Conservation (phyloP, 2,113 vertebrate genomes). For the Lycocorax pyrrhopterus region DNA sequence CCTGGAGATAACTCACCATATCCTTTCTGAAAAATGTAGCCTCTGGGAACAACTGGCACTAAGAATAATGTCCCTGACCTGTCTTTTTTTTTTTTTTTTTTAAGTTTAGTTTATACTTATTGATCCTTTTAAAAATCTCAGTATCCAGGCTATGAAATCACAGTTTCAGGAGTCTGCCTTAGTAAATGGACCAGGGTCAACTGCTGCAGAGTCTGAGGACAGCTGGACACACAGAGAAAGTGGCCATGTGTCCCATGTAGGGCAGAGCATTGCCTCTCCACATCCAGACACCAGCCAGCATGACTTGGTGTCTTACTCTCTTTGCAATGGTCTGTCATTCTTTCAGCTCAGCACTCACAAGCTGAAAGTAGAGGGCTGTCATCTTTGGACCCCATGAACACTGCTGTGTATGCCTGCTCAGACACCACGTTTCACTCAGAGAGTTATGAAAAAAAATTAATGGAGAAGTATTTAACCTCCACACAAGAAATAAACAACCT, state of each 20-base stretch:
- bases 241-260: not conserved
- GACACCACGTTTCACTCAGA: not conserved
- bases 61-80: constrained; percentile 4
- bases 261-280: not conserved
- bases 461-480: not conserved
- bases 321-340: not conserved
- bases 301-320: not conserved
- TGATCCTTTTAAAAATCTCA: not conserved
- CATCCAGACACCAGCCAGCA: not conserved
- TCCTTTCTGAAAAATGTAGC: constrained; percentile 19
- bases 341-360: not conserved
- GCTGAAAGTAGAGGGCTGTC: not conserved
- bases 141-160: not conserved
- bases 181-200: not conserved
- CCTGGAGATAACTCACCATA: constrained; percentile 7
- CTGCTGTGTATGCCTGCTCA: rapidly evolving
- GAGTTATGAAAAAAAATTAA: not conserved
- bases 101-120: not conserved
- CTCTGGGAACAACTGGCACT: not conserved
- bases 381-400: not conserved
- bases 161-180: not conserved
- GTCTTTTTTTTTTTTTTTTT: not conserved
- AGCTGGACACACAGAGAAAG: not conserved
- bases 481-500: not conserved
- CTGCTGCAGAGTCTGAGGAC: not conserved